Evolutionary conservation across 2,888 invertebrate species (phyloP).

Genomic region (Agrotis segetum): DNA sequence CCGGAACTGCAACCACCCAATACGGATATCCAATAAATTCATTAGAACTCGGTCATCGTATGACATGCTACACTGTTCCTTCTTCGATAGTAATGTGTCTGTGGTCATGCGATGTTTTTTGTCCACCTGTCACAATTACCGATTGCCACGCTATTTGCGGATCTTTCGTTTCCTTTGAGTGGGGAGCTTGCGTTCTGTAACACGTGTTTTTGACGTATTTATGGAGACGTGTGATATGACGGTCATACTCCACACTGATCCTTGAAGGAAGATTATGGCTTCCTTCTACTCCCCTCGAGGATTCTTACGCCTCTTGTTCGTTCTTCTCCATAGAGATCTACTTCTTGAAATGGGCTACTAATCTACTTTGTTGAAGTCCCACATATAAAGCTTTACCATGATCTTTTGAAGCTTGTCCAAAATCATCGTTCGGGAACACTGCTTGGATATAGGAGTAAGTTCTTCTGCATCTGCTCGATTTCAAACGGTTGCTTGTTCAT

Average conservation of each 20-base stretch:
- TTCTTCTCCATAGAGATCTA: too few species aligned
- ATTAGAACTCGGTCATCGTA: slow-evolving; percentile 33
- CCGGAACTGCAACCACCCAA: slow-evolving; percentile 2
- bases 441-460: not conserved
- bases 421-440: not conserved
- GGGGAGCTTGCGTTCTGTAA: slow-evolving; percentile 1
- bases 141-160: slow-evolving; percentile 38
- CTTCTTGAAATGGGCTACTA: too few species aligned
- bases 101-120: slow-evolving; percentile 52
- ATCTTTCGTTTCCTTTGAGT: slow-evolving; percentile 36
- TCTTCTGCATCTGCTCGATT: not conserved
- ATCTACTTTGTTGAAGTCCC: not conserved
- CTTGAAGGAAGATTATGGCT: not conserved
- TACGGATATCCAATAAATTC: slow-evolving; percentile 50
- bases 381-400: not conserved
- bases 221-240: not conserved
- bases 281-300: not conserved
- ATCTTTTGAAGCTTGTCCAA: not conserved
- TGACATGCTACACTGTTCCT: slow-evolving; percentile 42
- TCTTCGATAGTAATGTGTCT: slow-evolving; percentile 18
- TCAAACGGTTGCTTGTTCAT: too few species aligned
- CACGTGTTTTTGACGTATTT: not conserved
- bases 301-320: not conserved
- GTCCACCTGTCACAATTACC: slow-evolving; percentile 43
- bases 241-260: not conserved